A percentile compares a stretch with the other conserved stretches of the same genome.
Conservation (phyloP, 2,888 invertebrate genomes). For the Cheilosia urbana region DNA sequence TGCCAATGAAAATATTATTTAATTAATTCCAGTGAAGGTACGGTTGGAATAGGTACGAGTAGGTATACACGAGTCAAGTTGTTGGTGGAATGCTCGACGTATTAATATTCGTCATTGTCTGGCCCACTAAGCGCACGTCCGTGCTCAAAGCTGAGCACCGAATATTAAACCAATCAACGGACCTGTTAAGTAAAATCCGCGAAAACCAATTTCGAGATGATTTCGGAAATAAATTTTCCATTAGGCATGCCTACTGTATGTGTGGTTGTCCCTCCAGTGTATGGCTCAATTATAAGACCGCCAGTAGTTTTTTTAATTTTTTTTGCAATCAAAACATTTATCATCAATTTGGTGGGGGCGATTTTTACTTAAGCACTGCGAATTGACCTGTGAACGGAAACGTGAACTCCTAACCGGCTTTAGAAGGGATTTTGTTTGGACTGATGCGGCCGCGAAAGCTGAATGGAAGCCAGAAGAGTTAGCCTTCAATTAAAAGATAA, state of each 20-base stretch:
- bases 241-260: conserved; percentile 1
- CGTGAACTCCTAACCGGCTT: conserved; percentile 33
- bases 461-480: conserved; percentile 4
- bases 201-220: conserved; percentile 8
- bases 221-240: conserved; percentile 12
- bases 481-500: conserved; percentile 59
- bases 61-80: conserved; percentile 4
- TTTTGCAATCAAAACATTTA: conserved; percentile 51
- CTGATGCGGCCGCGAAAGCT: neutral
- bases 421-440: conserved; percentile 37
- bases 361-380: conserved; percentile 6
- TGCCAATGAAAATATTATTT: conserved; percentile 36
- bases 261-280: neutral
- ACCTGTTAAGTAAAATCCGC: neutral
- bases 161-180: conserved; percentile 50
- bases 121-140: neutral
- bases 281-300: conserved; percentile 41
- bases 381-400: conserved; percentile 37
- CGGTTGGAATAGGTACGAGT: neutral
- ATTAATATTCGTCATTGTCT: conserved; percentile 53
- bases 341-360: conserved; percentile 20
- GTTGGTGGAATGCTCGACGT: conserved; percentile 17
- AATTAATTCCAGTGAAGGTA: conserved; percentile 45
- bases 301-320: conserved; percentile 6
- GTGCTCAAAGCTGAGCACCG: conserved; percentile 36